Percentiles rank a stretch among this genome's conserved stretches.
phyloP scores from a whole-genome alignment of 2,797 vertebrate genomes.

The Merluccius polli region DNA sequence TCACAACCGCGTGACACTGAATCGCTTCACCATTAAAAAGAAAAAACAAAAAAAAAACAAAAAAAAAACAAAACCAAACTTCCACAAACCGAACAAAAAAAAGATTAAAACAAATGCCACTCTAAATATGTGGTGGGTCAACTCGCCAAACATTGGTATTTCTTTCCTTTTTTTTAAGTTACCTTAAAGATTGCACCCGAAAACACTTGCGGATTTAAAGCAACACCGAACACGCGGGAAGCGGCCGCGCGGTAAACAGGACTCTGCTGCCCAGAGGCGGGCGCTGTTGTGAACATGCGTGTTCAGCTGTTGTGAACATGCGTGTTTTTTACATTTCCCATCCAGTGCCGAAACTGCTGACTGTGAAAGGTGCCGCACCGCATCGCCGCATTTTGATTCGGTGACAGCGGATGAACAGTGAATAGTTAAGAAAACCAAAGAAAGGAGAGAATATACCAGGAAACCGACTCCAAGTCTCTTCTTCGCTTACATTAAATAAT shows the following conservation, averaged over 20 bases:
- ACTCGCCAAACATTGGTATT: constrained; percentile 47
- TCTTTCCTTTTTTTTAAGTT: constrained; percentile 38
- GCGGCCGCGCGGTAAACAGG: constrained; percentile 35
- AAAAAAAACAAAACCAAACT: not conserved
- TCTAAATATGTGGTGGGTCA: constrained; percentile 52
- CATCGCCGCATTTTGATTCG: not conserved
- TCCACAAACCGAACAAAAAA: constrained; percentile 34
- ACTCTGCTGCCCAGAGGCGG: not conserved
- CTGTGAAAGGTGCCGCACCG: not conserved
- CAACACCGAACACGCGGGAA: constrained; percentile 38
- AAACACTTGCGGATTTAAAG: constrained; percentile 23
- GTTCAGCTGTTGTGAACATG: constrained; percentile 1
- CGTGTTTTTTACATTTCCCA: not conserved
- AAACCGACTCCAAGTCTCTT: not conserved
- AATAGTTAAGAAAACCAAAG: not conserved
- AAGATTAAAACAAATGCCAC: constrained; percentile 62
- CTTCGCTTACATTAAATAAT: not conserved
- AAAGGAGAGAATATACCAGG: not conserved
- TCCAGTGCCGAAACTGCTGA: not conserved
- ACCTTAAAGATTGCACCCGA: constrained; percentile 47
- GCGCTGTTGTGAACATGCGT: not conserved
- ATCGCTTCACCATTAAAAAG: constrained; percentile 43
- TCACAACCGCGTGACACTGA: constrained; percentile 44
- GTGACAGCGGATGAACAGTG: not conserved
- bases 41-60: constrained; percentile 10